phyloP scores from a whole-genome alignment of 2,888 invertebrate genomes.

The Chrysolina oricalcia region DNA sequence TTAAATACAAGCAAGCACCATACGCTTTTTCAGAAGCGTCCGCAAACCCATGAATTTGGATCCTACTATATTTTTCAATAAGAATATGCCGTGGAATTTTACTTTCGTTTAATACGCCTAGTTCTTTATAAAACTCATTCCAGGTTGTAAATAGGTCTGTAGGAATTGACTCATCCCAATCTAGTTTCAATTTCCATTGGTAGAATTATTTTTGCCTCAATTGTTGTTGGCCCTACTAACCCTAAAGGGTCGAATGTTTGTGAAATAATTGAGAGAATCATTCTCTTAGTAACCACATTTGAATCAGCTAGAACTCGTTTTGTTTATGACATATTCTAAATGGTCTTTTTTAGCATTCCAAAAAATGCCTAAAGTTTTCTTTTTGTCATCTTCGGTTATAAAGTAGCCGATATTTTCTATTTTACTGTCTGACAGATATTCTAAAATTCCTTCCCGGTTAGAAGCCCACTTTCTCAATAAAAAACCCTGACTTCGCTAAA shows the following conservation, averaged over 20 bases:
- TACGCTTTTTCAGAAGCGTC: slow-evolving; percentile 47
- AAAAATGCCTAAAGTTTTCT: slow-evolving; percentile 31
- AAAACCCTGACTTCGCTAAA: slow-evolving; percentile 11
- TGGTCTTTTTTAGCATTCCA: slow-evolving; percentile 22
- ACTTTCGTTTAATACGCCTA: slow-evolving; percentile 34
- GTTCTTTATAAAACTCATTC: slow-evolving; percentile 30
- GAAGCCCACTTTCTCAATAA: slow-evolving; percentile 30
- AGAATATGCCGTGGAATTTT: slow-evolving; percentile 39
- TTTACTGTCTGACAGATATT: slow-evolving; percentile 5
- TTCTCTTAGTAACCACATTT: slow-evolving; percentile 45
- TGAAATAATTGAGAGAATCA: slow-evolving; percentile 49
- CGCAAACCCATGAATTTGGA: slow-evolving; percentile 48
- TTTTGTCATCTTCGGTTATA: slow-evolving; percentile 23
- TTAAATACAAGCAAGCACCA: slow-evolving; percentile 48
- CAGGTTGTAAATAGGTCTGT: slow-evolving; percentile 31
- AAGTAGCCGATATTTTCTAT: neutral
- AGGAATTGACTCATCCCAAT: slow-evolving; percentile 54
- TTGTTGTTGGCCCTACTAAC: slow-evolving; percentile 53
- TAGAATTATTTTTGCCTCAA: slow-evolving; percentile 53
- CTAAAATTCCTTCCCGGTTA: slow-evolving; percentile 12
- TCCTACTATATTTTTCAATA: neutral
- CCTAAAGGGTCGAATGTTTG: slow-evolving; percentile 57
- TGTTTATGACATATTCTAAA: slow-evolving; percentile 21
- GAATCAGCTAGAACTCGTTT: slow-evolving; percentile 2
- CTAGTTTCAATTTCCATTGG: slow-evolving; percentile 49